phyloP scores from a whole-genome alignment of 2,797 vertebrate genomes.

The Enteromius afrohamiltoni region DNA sequence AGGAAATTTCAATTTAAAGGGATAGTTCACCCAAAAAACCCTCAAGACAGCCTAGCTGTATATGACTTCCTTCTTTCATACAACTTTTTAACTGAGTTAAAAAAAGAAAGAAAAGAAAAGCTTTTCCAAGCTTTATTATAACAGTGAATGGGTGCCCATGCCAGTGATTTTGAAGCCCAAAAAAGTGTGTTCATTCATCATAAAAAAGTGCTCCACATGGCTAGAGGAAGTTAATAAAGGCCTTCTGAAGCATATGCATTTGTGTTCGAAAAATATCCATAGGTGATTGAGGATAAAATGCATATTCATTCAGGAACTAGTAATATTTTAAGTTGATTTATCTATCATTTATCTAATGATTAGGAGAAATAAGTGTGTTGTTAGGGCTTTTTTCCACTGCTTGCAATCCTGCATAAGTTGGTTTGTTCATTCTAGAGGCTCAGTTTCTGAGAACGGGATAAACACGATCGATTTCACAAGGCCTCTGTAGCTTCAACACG shows the following conservation, averaged over 20 bases:
- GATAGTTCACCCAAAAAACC: too few relatives aligned
- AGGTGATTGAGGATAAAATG: background rate
- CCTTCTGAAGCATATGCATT: too few relatives aligned
- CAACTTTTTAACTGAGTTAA: too few relatives aligned
- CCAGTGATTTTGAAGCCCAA: background rate
- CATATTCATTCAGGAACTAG: background rate
- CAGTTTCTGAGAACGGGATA: conserved; percentile 38
- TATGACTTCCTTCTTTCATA: background rate
- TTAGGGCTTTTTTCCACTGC: background rate
- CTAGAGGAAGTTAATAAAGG: too few relatives aligned
- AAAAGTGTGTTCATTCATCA: background rate
- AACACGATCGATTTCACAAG: conserved; percentile 43
- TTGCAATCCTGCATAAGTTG: conserved; percentile 1
- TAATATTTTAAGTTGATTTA: background rate
- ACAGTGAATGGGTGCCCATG: background rate
- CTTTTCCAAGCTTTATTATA: background rate
- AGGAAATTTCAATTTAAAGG: too few relatives aligned
- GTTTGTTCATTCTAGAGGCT: conserved; percentile 42
- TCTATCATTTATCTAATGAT: background rate
- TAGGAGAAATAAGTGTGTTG: background rate
- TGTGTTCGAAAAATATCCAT: too few relatives aligned
- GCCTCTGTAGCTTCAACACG: conserved; percentile 32
- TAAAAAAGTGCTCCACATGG: too few relatives aligned
- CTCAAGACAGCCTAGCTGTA: background rate
- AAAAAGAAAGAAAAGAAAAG: too few relatives aligned